Percentiles rank a stretch among this genome's conserved stretches.
Conservation (phyloP, 2,888 invertebrate species). For the Dermolepida albohirtum region DNA sequence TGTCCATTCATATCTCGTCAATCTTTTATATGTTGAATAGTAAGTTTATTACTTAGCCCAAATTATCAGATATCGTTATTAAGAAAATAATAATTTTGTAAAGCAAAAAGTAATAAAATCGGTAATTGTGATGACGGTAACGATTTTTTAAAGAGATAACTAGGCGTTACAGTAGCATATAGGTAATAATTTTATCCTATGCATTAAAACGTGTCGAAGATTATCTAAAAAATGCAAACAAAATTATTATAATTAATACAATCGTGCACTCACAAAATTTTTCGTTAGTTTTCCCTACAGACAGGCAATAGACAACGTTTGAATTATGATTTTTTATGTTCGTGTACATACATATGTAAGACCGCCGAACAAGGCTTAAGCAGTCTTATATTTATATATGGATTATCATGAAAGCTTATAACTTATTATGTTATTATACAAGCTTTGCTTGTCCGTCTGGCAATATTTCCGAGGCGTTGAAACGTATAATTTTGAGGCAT, state of each 20-base stretch:
- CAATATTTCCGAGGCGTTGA: neutral
- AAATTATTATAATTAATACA: slow-evolving; percentile 10
- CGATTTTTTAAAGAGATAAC: neutral
- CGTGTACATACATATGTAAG: neutral
- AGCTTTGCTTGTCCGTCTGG: neutral
- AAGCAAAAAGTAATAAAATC: neutral
- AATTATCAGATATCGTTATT: no score
- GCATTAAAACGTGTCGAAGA: slow-evolving; percentile 4
- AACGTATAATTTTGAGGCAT: slow-evolving; percentile 20
- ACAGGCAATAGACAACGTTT: neutral
- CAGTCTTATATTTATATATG: slow-evolving; percentile 15
- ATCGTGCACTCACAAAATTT: neutral
- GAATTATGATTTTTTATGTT: slow-evolving; percentile 18
- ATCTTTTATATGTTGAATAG: no score
- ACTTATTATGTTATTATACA: no score
- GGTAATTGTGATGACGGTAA: no score
- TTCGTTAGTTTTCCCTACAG: slow-evolving; percentile 1
- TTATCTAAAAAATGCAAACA: neutral
- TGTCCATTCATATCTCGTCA: no score
- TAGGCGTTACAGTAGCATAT: neutral
- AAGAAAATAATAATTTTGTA: no score
- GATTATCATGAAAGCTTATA: slow-evolving; percentile 4
- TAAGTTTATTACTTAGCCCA: no score
- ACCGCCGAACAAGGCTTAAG: neutral
- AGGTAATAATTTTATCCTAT: neutral